Evolutionary conservation across 2,113 vertebrate species (phyloP).

Genomic region (Phaethon lepturus): DNA sequence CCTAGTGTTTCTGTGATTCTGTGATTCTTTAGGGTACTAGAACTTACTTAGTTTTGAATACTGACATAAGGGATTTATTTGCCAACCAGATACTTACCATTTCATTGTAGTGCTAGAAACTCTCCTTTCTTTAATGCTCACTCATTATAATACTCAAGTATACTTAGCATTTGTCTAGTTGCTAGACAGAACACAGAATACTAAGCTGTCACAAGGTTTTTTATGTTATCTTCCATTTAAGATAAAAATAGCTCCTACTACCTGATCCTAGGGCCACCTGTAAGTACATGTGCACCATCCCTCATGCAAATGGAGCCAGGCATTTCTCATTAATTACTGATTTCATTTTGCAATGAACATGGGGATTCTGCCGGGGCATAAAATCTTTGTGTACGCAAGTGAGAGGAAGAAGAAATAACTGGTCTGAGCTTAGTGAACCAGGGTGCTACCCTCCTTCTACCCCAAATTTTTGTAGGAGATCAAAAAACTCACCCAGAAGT

Average conservation of each 20-base stretch:
- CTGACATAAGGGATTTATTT: neutral
- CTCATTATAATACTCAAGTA: neutral
- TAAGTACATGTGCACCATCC: neutral
- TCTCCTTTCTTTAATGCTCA: neutral
- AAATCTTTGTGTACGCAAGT: neutral
- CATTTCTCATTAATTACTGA: neutral
- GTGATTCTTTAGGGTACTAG: neutral
- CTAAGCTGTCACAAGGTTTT: neutral
- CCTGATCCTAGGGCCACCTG: neutral
- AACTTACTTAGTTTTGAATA: neutral
- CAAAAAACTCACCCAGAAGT: neutral
- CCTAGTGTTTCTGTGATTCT: too few species aligned
- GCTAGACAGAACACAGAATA: neutral
- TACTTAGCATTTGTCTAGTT: neutral
- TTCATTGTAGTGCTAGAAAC: neutral
- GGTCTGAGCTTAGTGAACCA: neutral
- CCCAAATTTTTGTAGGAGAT: neutral
- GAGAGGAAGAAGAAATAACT: neutral
- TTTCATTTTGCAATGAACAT: neutral
- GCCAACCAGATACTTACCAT: neutral
- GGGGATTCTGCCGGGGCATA: neutral
- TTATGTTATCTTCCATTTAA: neutral
- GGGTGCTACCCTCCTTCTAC: neutral
- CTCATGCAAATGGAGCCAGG: neutral
- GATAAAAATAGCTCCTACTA: neutral